Base-by-base conservation (phyloP, 2,797 vertebrate genomes). In the Somateria mollissima region DNA sequence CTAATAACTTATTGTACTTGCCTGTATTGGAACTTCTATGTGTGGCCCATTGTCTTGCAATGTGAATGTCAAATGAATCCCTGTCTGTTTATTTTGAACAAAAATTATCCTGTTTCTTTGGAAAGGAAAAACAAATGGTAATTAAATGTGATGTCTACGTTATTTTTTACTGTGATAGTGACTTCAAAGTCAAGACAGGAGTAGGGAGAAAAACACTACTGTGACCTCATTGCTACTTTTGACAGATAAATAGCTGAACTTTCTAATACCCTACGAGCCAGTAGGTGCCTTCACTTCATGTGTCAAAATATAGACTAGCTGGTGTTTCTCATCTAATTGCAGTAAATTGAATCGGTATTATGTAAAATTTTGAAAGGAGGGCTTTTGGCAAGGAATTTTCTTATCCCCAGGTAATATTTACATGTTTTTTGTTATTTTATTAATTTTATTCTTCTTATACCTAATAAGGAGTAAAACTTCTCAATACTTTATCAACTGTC, bases 341-440 rank as follows among this genome's bases (percentile, higher is more conserved):
- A 56, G 20, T 58, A 49, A 6, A 49, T 3, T 43, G 19, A 66
- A n/a, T 66, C 28, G 41, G 10, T 74, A 22, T 8, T 19, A 27
- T 53, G 2, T 37, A 14, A 47, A 16, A 20, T 83, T 67, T 75
- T 53, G 27, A 62, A 8, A 57, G 41, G 15, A 51, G 34, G 20
- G 11, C 0, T 72, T 74, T 30, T 80, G 27, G 28, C 18, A 58
- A 84, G 25, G 21, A 53, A 34, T 84, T 86, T 73, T 6, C 11
- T 6, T 1, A 10, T 19, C 5, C 13, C 22, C 1, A 20, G 15
- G 5, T 47, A 66, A 24, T 30, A 5, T 11, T 49, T 47, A 12
- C 34, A 8, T 51, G 8, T 0, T 8, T 64, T 72, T 83, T 64
- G 27, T 20, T 36, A 45, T 78, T 77, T 25, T 74, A n/a, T 37